Conservation (phyloP, 2,888 invertebrate species). For the Anaspis maculata region DNA sequence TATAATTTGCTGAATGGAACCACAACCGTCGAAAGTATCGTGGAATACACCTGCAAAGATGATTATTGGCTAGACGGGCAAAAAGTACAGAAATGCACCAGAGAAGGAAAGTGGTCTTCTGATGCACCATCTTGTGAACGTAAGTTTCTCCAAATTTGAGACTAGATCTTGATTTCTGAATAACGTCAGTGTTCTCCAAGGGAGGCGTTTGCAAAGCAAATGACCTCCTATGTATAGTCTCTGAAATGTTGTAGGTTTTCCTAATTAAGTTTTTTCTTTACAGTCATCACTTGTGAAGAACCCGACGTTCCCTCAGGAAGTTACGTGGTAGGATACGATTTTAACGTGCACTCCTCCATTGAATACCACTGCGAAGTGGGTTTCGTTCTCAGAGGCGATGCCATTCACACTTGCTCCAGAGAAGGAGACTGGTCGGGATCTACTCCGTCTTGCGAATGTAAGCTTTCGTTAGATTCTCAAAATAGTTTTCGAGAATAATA, state of each 20-base stretch:
- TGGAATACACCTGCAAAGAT: slow-evolving; percentile 70
- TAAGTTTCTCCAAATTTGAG: slow-evolving; percentile 45
- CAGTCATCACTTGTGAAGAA: slow-evolving; percentile 79
- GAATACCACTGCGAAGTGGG: slow-evolving; percentile 85
- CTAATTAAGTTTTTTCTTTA: no score
- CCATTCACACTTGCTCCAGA: slow-evolving; percentile 60
- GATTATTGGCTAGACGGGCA: slow-evolving; percentile 80
- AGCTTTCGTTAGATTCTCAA: no score
- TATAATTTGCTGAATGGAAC: slow-evolving; percentile 67
- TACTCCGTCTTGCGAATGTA: slow-evolving; percentile 79
- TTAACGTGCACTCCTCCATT: slow-evolving; percentile 80
- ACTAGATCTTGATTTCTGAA: no score
- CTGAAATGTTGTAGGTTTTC: no score
- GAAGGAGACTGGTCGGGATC: slow-evolving; percentile 80
- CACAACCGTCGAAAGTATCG: slow-evolving; percentile 71
- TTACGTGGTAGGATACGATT: slow-evolving; percentile 81
- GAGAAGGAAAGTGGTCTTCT: slow-evolving; percentile 82
- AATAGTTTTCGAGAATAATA: no score
- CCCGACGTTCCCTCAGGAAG: slow-evolving; percentile 80
- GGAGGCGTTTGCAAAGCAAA: no score
- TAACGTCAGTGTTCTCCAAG: no score
- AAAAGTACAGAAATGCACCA: slow-evolving; percentile 60
- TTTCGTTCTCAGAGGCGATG: slow-evolving; percentile 66
- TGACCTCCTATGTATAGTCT: no score
- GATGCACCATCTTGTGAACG: slow-evolving; percentile 80